Base-by-base conservation (phyloP, 2,113 vertebrate species). In the Ellobius talpinus region DNA sequence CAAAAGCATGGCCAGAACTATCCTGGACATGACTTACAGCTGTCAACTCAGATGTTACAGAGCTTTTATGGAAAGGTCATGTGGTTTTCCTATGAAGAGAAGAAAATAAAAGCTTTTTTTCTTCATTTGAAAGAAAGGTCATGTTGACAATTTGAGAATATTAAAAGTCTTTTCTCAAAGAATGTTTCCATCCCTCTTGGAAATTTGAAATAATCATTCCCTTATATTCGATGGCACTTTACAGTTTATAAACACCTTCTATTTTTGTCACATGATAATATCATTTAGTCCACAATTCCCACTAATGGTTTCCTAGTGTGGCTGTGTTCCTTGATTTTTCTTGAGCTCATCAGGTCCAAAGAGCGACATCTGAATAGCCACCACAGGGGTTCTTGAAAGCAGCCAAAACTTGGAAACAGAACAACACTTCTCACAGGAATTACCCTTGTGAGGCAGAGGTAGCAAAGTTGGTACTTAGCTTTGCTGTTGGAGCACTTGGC, bases 121-220 rank as follows among this genome's bases (percentile, higher is more conserved):
- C 77, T 87, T 74, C 7, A 65, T 96, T 78, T 87, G 84, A 88
- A 87, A 90, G 63, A 95, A 97, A 91, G 73, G 79, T 96, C 88
- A 85, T 24, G 42, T 13, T 94, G 95, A 90, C 72, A 88, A 88
- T 58, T 88, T 70, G 21, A 93, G 61, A 84, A 70, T 79, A 42
- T 77, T 52, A 77, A 88, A 42, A 68, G 21, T 52, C 68, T 93
- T 10, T 73, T 74, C 42, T 93, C 85, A 79, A 81, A 92, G 23
- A 79, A 47, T 79, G 31, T 90, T 86, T 87, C 86, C 58, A 23
- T 84, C 12, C 33, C 50, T 73, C 65, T 58, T 90, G 79, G 31
- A 88, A 86, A 78, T 55, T 47, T 65, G 6, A 81, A 82, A 58
- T 50, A 68, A 68, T 70, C 42, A 88, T 72, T 61, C 1, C 58